These are phyloP conservation scores for Meganola albula DNA, from an alignment of 2,888 invertebrate genomes.

Conservation along the genomic window DNA sequence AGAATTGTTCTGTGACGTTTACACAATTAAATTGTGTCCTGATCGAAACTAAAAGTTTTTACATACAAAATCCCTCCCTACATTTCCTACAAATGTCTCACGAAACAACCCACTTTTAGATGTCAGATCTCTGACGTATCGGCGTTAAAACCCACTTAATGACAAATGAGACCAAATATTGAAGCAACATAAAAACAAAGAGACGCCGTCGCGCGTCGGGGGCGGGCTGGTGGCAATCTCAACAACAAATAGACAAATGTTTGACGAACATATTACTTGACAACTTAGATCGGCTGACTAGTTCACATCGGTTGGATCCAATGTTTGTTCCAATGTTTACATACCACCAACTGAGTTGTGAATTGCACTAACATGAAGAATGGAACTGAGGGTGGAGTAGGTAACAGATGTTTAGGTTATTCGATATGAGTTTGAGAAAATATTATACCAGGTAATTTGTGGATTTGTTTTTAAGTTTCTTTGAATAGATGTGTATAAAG, in stretches of 20 bases:
- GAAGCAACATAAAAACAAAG: slow-evolving; percentile 72
- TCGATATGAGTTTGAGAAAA: slow-evolving; percentile 25
- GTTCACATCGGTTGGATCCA: background rate
- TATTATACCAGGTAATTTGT: slow-evolving; percentile 30
- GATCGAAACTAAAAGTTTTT: background rate
- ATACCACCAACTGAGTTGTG: slow-evolving; percentile 37
- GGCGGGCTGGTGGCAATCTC: slow-evolving; percentile 70
- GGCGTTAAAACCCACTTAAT: slow-evolving; percentile 54
- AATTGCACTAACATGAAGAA: slow-evolving; percentile 42
- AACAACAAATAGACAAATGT: slow-evolving; percentile 64
- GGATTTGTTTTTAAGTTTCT: slow-evolving; percentile 19
- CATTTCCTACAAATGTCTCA: background rate
- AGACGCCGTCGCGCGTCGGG: slow-evolving; percentile 47
- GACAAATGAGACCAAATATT: slow-evolving; percentile 73
- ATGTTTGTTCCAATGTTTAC: slow-evolving; percentile 53
- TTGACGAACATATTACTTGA: slow-evolving; percentile 73
- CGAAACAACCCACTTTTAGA: slow-evolving; percentile 54
- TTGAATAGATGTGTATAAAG: slow-evolving; percentile 14
- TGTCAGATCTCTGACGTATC: slow-evolving; percentile 44
- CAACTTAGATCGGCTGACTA: slow-evolving; percentile 45
- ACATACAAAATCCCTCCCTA: background rate
- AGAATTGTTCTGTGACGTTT: too few relatives aligned
- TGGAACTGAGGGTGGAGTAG: slow-evolving; percentile 32
- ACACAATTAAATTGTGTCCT: too few relatives aligned
- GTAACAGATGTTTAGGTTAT: slow-evolving; percentile 35